Conservation (phyloP, 1,140 invertebrate species). For the Pristionchus pacificus region DNA sequence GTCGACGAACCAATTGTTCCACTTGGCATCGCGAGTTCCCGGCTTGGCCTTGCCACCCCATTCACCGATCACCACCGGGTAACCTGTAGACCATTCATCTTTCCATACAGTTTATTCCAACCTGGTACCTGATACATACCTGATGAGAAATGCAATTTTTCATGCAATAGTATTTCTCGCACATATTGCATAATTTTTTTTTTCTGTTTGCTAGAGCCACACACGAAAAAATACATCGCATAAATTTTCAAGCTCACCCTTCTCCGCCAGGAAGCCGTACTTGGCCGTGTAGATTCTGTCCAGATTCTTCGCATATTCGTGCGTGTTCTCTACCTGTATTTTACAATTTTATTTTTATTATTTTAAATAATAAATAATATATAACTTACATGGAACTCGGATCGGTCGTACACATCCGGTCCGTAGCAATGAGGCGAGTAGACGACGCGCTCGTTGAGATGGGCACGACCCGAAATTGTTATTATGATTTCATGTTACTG, state of each 20-base stretch:
- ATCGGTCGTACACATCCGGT: background rate
- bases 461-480: background rate
- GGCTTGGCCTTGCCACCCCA: background rate
- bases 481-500: no score
- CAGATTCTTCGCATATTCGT: background rate
- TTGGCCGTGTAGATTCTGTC: background rate
- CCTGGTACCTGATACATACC: no score
- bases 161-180: no score
- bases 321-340: no score
- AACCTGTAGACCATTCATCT: background rate
- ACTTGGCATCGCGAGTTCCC: background rate
- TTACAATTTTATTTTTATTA: no score
- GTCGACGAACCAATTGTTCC: constrained; percentile 1
- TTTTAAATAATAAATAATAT: no score
- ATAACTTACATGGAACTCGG: background rate
- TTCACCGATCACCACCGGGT: constrained; percentile 1
- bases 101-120: no score
- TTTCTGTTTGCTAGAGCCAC: no score
- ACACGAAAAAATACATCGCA: no score
- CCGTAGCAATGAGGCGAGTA: background rate
- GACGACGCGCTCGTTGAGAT: background rate
- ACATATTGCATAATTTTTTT: background rate
- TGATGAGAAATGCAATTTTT: no score
- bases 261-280: background rate
- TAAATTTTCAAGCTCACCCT: no score